phyloP scores from a whole-genome alignment of 2,888 invertebrate genomes.

The Hydroisotoma schaefferi region DNA sequence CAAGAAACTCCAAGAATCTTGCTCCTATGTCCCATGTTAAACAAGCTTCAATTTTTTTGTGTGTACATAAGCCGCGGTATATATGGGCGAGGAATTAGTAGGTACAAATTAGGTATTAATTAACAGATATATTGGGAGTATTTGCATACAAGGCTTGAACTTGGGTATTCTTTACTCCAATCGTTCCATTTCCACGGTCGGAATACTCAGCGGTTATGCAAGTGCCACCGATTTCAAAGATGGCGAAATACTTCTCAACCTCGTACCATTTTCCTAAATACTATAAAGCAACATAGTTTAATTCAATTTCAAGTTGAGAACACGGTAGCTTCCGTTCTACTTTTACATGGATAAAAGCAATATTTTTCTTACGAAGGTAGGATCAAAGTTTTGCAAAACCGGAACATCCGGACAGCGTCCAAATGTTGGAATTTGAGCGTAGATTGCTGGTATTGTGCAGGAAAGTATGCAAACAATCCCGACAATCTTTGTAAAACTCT shows the following conservation, averaged over 20 bases:
- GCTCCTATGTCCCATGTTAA: no score
- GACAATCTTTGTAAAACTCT: not conserved
- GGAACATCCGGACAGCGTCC: constrained; percentile 19
- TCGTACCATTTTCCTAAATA: constrained; percentile 76
- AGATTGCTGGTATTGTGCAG: no score
- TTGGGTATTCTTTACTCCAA: constrained; percentile 70
- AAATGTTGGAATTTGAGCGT: constrained; percentile 24
- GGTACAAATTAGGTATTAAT: no score
- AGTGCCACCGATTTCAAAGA: constrained; percentile 67
- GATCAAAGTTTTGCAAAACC: constrained; percentile 22
- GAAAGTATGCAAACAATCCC: no score
- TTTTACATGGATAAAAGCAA: not conserved
- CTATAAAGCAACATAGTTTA: constrained; percentile 50
- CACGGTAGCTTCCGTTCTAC: not conserved
- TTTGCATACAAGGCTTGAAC: constrained; percentile 67
- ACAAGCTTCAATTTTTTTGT: no score
- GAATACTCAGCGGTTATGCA: constrained; percentile 74
- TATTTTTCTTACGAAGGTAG: constrained; percentile 16
- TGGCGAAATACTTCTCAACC: constrained; percentile 70
- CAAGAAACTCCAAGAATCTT: no score
- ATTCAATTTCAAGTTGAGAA: no score
- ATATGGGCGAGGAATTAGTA: no score
- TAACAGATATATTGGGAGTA: not conserved
- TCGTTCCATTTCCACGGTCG: constrained; percentile 65
- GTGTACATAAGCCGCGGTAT: no score